Base-by-base conservation (phyloP, 2,888 invertebrate genomes). In the Agapetus fuscipes region DNA sequence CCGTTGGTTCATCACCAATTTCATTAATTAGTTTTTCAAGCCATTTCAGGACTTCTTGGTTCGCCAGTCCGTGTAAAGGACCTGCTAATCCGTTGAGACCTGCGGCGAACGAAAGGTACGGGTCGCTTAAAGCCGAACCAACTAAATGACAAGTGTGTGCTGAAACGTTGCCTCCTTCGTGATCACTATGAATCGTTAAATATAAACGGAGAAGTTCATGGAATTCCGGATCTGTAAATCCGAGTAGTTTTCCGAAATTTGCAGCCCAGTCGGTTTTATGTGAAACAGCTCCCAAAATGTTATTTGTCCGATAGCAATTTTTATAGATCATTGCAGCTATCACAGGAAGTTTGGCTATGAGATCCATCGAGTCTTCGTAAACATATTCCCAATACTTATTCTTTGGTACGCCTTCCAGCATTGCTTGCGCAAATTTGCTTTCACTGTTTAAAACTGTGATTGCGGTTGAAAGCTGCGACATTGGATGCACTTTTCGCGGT, bases 1-100 rank as follows among this genome's bases (percentile, higher is more conserved):
- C 93, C 11, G 86, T 80, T 48, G 86, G 83, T 56, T 79, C 81
- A 53, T 85, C 82, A 36, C 90, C 90, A 34, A 97, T 75, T 57
- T 89, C 83, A 53, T 82, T 72, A 50, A 85, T 83, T 20, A 97
- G 69, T 61, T 94, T 95, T 56, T 86, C 82, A 53, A 98, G 60
- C 91, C 96, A 99, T 10, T 95, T 71, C 44, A 98, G 75, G 42
- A 95, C 94, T 66, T 91, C 93, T 69, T 95, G 94, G 66, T 94
- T 95, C 47, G 95, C 95, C 13, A 95, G 74, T 44, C 95, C 95
- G 66, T 96, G 95, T 5, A 96, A 80, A 2, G 95, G 95, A 46
- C 95, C 95, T 41, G 95, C 94, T 29, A 95, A 72, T 15, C 95
- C 95, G 62, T 89, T 89, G 74, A 96, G 81, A 35, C 91, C 91